Evolutionary conservation across 2,797 vertebrate genomes (phyloP).

Genomic region (Scolopax rusticola): DNA sequence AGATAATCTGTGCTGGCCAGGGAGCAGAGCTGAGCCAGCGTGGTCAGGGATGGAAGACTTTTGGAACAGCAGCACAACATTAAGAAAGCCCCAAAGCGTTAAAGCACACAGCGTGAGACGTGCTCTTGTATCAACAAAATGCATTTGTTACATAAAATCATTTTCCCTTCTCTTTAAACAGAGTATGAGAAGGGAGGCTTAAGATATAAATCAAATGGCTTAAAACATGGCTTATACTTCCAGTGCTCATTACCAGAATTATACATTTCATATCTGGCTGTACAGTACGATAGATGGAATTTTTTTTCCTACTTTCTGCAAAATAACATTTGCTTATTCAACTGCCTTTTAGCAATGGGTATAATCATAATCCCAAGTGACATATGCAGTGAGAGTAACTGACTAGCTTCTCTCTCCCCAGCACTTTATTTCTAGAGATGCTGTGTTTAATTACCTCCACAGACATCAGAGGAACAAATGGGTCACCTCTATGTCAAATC

Average conservation of each 20-base stretch:
- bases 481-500: slow-evolving; percentile 68
- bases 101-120: neutral
- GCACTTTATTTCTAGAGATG: slow-evolving; percentile 73
- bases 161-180: slow-evolving; percentile 16
- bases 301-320: slow-evolving; percentile 60
- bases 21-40: neutral
- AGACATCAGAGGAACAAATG: slow-evolving; percentile 64
- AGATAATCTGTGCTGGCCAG: accelerated
- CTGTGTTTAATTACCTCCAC: slow-evolving; percentile 77
- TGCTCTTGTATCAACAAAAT: neutral
- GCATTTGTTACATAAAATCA: slow-evolving; percentile 35
- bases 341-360: slow-evolving; percentile 74
- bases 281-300: slow-evolving; percentile 21
- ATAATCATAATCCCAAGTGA: slow-evolving; percentile 77
- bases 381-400: slow-evolving; percentile 75
- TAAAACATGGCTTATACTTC: slow-evolving; percentile 44
- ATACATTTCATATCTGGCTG: slow-evolving; percentile 29
- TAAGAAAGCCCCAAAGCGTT: neutral
- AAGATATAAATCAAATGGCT: slow-evolving; percentile 55
- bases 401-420: slow-evolving; percentile 67
- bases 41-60: neutral
- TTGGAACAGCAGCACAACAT: neutral
- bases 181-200: slow-evolving; percentile 5
- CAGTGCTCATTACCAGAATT: slow-evolving; percentile 67
- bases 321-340: slow-evolving; percentile 70